Evolutionary conservation across 2,888 invertebrate genomes (phyloP).

Genomic region (Zygaena filipendulae): DNA sequence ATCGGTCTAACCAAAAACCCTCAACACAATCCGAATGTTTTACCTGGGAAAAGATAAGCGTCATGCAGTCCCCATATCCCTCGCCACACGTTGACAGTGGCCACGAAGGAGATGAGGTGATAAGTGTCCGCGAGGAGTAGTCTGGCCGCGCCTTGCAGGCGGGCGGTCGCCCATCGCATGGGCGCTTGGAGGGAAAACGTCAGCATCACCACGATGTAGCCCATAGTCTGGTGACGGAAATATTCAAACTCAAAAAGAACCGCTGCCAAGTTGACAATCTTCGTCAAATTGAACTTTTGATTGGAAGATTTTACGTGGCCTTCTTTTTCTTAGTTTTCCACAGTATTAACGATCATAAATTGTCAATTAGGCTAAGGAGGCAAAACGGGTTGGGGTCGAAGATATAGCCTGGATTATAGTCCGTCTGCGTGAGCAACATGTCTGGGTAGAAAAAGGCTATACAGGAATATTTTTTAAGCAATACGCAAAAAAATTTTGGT

Average conservation of each 20-base stretch:
- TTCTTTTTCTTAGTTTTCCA: background rate
- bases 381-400: background rate
- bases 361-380: no score
- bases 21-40: no score
- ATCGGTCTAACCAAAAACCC: no score
- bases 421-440: no score
- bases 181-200: conserved; percentile 81
- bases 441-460: no score
- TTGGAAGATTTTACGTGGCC: no score
- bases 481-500: no score
- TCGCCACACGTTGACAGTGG: conserved; percentile 90
- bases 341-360: background rate
- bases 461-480: no score
- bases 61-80: conserved; percentile 87
- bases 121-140: conserved; percentile 80
- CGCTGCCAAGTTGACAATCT: no score
- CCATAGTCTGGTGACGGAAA: conserved; percentile 69
- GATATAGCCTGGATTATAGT: no score
- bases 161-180: conserved; percentile 76
- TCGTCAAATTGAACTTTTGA: conserved; percentile 1
- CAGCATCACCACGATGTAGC: conserved; percentile 77
- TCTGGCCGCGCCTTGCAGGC: conserved; percentile 73
- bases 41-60: conserved; percentile 81
- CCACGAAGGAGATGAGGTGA: conserved; percentile 79
- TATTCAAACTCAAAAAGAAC: background rate